phyloP scores from a whole-genome alignment of 2,113 vertebrate genomes.

The Eulemur rufifrons region DNA sequence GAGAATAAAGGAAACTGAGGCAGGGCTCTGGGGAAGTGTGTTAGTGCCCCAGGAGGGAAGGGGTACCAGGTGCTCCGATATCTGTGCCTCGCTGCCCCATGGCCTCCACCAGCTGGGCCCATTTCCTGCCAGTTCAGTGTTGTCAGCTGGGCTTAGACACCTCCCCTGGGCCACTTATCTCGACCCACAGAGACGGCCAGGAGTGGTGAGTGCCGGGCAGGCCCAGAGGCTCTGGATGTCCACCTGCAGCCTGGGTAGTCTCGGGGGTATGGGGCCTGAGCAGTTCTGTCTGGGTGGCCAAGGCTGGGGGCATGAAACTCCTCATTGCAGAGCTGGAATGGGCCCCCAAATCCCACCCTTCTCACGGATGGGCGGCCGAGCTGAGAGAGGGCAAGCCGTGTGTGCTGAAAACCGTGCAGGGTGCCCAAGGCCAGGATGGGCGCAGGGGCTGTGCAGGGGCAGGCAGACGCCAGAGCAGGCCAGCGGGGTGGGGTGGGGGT shows the following conservation, averaged over 20 bases:
- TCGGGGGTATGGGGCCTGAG: not conserved
- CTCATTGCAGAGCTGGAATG: not conserved
- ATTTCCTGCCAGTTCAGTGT: not conserved
- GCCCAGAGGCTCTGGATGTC: not conserved
- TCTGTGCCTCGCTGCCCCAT: fast-evolving
- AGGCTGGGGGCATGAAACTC: not conserved
- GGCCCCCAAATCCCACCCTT: not conserved
- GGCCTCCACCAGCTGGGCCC: not conserved
- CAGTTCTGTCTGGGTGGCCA: not conserved
- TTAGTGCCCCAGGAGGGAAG: not conserved
- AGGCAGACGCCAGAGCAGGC: not conserved
- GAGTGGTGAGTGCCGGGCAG: not conserved
- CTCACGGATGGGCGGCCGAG: not conserved
- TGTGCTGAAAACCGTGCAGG: not conserved
- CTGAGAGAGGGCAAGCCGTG: not conserved
- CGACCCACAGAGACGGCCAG: not conserved
- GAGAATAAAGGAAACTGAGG: not conserved
- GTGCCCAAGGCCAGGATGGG: not conserved
- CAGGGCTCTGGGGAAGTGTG: not conserved
- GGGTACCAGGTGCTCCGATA: too few relatives aligned
- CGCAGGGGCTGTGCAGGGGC: not conserved
- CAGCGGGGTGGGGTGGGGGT: too few relatives aligned
- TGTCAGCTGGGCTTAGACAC: not conserved
- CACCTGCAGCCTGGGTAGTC: not conserved
- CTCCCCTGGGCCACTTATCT: not conserved